Evolutionary conservation across 92 coral and sea anemone species (phyloP).

Genomic region (Porites evermanni): DNA sequence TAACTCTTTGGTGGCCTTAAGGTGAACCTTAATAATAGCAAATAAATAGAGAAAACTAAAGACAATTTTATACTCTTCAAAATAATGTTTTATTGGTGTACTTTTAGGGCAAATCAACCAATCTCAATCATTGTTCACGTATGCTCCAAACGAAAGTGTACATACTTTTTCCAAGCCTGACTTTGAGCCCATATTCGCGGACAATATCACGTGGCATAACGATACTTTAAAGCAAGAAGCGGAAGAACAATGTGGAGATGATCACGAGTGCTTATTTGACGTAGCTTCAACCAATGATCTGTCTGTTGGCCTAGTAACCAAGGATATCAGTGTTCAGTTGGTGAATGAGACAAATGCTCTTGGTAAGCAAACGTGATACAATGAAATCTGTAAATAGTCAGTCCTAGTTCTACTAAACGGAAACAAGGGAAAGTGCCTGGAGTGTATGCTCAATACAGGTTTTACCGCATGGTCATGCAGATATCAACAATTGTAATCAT

Average conservation of each 20-base stretch:
- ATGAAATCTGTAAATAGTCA: no score
- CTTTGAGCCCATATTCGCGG: slow-evolving; percentile 15
- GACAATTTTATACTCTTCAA: neutral
- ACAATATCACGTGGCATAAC: slow-evolving; percentile 43
- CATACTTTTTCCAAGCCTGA: neutral
- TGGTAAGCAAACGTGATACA: neutral
- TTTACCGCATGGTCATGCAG: no score
- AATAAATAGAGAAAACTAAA: neutral
- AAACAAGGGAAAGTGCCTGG: no score
- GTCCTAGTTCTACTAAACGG: no score
- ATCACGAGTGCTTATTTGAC: slow-evolving; percentile 65
- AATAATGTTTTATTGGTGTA: neutral
- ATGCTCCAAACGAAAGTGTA: slow-evolving; percentile 49
- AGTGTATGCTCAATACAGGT: no score
- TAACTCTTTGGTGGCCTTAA: no score
- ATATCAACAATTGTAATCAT: no score
- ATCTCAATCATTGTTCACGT: slow-evolving; percentile 55
- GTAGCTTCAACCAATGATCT: slow-evolving; percentile 52
- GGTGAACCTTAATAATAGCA: no score
- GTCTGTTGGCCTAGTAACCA: slow-evolving; percentile 60
- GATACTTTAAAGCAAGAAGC: slow-evolving; percentile 50
- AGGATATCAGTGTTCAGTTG: slow-evolving; percentile 41
- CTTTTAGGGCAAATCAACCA: slow-evolving; percentile 61
- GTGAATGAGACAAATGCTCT: slow-evolving; percentile 17
- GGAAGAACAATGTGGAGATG: slow-evolving; percentile 52